Evolutionary conservation across 2,797 vertebrate genomes (phyloP).

Genomic region (Anniella stebbinsi): DNA sequence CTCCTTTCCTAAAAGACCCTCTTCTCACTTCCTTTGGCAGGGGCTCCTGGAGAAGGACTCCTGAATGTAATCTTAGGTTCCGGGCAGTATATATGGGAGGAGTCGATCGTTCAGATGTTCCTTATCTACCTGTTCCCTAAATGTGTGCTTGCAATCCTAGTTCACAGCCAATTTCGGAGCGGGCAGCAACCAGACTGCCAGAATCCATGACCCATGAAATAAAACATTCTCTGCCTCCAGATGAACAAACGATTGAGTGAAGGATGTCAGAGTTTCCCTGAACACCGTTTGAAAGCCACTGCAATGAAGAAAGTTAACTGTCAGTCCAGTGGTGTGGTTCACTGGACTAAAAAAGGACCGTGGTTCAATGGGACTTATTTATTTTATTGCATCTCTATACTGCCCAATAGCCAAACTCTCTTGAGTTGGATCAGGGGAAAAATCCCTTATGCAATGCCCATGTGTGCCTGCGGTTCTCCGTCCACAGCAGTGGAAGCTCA

Average conservation of each 20-base stretch:
- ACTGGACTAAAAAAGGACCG: background rate
- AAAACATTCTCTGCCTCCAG: background rate
- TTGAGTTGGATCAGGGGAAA: background rate
- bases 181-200: background rate
- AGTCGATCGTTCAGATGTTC: no score
- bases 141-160: background rate
- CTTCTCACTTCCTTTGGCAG: no score
- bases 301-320: background rate
- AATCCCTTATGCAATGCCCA: background rate
- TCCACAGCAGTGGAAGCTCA: background rate
- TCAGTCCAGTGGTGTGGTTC: background rate
- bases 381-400: no score
- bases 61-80: no score
- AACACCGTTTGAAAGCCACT: background rate
- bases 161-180: background rate
- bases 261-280: background rate
- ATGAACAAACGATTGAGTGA: background rate
- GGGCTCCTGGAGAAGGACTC: no score
- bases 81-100: background rate
- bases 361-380: background rate
- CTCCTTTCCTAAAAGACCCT: no score
- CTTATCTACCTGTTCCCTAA: background rate
- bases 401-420: no score
- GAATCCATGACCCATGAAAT: background rate
- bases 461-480: background rate